Evolutionary conservation across 2,113 vertebrate species (phyloP).

Genomic region (Synchiropus splendidus): DNA sequence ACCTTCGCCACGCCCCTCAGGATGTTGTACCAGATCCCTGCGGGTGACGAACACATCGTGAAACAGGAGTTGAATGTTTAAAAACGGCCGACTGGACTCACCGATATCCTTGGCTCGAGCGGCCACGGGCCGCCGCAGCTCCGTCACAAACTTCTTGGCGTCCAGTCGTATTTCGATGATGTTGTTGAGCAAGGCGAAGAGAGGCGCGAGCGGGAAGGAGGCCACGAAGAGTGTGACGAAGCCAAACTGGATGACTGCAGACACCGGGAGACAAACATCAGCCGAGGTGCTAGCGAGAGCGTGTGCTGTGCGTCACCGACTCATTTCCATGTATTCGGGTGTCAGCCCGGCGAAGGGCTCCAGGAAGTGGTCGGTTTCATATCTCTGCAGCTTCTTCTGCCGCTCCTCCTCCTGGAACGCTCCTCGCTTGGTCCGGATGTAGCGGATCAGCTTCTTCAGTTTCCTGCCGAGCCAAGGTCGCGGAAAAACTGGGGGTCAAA

Average conservation of each 20-base stretch:
- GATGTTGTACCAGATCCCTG: conserved; percentile 98
- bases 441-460: conserved; percentile 91
- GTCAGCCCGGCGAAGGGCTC: conserved; percentile 91
- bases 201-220: conserved; percentile 89
- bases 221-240: conserved; percentile 98
- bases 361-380: conserved; percentile 85
- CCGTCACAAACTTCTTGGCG: conserved; percentile 91
- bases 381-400: conserved; percentile 77
- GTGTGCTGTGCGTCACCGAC: conserved; percentile 65
- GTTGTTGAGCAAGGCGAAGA: conserved; percentile 95
- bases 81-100: conserved; percentile 41
- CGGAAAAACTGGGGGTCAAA: background rate
- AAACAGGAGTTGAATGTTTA: background rate
- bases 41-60: background rate
- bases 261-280: conserved; percentile 1
- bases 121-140: conserved; percentile 88
- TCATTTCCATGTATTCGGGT: conserved; percentile 99
- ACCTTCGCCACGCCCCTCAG: conserved; percentile 88
- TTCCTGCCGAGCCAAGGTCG: conserved; percentile 76
- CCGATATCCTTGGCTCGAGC: conserved; percentile 95
- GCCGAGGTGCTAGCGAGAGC: too few species aligned
- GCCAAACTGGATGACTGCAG: conserved; percentile 94
- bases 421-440: conserved; percentile 75
- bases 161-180: conserved; percentile 98
- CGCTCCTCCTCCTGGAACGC: conserved; percentile 76